phyloP scores from a whole-genome alignment of 2,797 vertebrate species.

The Holocentrus rufus region DNA sequence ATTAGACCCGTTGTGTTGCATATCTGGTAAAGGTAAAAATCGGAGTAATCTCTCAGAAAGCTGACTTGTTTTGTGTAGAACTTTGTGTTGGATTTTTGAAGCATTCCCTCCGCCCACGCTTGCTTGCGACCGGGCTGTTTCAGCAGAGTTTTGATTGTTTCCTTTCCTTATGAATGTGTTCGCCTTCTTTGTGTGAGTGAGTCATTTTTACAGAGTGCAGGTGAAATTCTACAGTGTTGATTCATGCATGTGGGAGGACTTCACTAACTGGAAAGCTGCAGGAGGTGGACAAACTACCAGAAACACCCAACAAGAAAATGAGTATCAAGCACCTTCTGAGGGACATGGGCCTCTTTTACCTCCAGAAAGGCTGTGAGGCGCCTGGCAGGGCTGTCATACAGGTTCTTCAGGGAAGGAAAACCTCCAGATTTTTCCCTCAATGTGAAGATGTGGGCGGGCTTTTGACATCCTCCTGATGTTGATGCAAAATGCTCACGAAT shows the following conservation, averaged over 20 bases:
- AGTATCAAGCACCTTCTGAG: neutral
- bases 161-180: constrained; percentile 17
- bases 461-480: neutral
- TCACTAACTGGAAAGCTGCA: constrained; percentile 1
- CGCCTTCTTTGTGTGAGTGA: constrained; percentile 15
- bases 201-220: constrained; percentile 5
- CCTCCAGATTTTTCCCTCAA: neutral
- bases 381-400: neutral
- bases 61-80: constrained; percentile 16
- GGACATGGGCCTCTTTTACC: neutral
- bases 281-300: neutral
- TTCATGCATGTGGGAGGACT: constrained; percentile 18
- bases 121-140: constrained; percentile 30
- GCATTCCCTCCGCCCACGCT: constrained; percentile 30
- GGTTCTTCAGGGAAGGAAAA: neutral
- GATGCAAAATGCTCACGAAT: too few relatives aligned
- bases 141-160: constrained; percentile 5
- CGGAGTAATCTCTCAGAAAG: constrained; percentile 35
- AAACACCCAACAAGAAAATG: neutral
- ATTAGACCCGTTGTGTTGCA: constrained; percentile 24
- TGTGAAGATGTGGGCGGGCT: neutral
- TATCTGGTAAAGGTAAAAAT: constrained; percentile 25
- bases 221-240: neutral
- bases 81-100: constrained; percentile 22
- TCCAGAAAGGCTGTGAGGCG: neutral